phyloP scores from a whole-genome alignment of 53 echinoderm and acorn worm species.

The Hippasteria phrygiana region DNA sequence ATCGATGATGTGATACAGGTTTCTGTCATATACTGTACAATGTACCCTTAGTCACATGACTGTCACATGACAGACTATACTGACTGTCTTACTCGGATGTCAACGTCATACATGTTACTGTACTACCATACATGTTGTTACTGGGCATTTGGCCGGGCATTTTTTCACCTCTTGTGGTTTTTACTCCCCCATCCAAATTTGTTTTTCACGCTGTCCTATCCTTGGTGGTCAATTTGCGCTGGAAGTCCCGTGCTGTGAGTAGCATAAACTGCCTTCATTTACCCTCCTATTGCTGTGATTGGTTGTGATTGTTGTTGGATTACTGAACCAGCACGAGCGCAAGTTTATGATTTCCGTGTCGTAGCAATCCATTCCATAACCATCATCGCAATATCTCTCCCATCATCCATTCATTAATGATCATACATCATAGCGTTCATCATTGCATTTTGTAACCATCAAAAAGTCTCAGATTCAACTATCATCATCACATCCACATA shows the following conservation, averaged over 20 bases:
- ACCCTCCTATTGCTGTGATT: conserved; percentile 44
- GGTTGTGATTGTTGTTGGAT: conserved; percentile 9
- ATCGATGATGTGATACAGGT: not conserved
- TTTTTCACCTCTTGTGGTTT: conserved; percentile 53
- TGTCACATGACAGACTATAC: not conserved
- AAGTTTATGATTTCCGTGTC: not conserved
- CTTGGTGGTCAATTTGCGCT: conserved; percentile 70
- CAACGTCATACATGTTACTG: no score
- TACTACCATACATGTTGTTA: not conserved
- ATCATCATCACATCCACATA: no score
- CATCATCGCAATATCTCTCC: no score
- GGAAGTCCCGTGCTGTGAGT: conserved; percentile 81
- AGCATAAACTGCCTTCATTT: conserved; percentile 69
- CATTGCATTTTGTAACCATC: no score
- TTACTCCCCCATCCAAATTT: conserved; percentile 19
- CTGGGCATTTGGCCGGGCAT: conserved; percentile 8
- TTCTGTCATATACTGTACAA: not conserved
- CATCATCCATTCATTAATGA: not conserved
- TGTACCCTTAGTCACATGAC: not conserved
- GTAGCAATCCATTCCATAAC: not conserved
- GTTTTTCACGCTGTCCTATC: conserved; percentile 70
- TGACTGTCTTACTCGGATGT: not conserved
- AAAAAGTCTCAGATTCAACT: no score
- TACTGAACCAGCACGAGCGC: conserved; percentile 15
- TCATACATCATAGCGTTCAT: not conserved